Conservation (phyloP, 92 coral and sea anemone genomes). For the Ricordea florida region DNA sequence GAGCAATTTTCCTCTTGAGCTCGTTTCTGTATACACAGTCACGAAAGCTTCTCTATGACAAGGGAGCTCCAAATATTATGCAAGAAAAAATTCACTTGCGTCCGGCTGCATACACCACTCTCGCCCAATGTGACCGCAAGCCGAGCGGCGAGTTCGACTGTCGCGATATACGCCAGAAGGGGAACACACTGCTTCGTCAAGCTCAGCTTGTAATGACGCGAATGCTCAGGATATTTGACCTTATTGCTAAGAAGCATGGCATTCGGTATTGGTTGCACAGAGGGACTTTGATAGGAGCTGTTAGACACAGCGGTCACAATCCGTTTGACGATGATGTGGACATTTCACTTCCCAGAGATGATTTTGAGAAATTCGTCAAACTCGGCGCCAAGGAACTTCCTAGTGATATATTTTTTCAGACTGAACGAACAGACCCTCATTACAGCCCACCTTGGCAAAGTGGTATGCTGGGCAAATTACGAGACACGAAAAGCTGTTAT, state of each 20-base stretch:
- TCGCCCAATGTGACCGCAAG: no score
- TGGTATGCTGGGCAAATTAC: conserved; percentile 26
- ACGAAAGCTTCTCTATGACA: no score
- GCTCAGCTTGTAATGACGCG: conserved; percentile 41
- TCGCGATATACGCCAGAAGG: conserved; percentile 54
- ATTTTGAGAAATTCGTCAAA: conserved; percentile 54
- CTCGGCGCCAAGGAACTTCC: conserved; percentile 50
- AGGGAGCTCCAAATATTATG: no score
- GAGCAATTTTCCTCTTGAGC: no score
- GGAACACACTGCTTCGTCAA: conserved; percentile 39
- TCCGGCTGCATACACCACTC: no score
- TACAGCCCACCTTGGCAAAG: conserved; percentile 27
- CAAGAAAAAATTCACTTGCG: no score
- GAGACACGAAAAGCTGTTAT: conserved; percentile 67
- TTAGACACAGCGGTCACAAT: conserved; percentile 59
- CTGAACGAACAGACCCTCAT: conserved; percentile 44
- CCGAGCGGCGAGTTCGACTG: no score
- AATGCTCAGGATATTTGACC: conserved; percentile 59
- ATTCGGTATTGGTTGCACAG: conserved; percentile 60
- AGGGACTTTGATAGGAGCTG: conserved; percentile 68
- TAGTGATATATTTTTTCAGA: conserved; percentile 65
- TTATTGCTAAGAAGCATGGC: conserved; percentile 52
- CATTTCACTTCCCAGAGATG: conserved; percentile 44
- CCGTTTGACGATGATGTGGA: conserved; percentile 74
- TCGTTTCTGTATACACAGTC: no score